Evolutionary conservation across 92 coral and sea anemone genomes (phyloP), one percentile per base, ranked within the genome.

Genomic region (Zoanthus sansibaricus): DNA sequence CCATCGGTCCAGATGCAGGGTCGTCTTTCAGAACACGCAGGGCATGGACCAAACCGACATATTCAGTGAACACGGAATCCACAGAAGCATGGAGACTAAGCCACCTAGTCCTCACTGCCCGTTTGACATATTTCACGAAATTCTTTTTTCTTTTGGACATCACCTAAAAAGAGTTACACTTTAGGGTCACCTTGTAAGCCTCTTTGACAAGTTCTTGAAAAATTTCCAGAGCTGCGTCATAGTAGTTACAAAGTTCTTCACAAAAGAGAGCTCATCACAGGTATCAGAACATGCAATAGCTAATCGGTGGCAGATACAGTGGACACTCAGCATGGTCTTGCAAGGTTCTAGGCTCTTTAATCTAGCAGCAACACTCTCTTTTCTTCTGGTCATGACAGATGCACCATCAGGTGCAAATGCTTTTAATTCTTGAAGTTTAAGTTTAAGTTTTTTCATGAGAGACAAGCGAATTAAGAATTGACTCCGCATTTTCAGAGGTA

Each of bases 301-400:
- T 77, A 46, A 51, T 15, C 33, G 64, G 12, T 37, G 82, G 82
- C 21, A 77, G 82, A 37, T 37, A 46, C 64, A 47, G 31, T 58
- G 82, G 12, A 51, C 82, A 48, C 82, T 51, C 55, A 16, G 82
- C 66, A 48, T 55, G 64, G 25, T 46, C 4, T 17, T 16, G 25
- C 44, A 77, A 58, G 37, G 54, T 59, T 20, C 61, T 11, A 48
- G 44, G 44, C 55, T 77, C 44, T 14, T 30, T 21, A 47, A 11
- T 4, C 17, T 16, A 6, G 33, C 55, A 77, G 37, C 61, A 55
- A 21, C 61, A 42, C 33, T 45, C 8, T 73, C 78, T 5, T 77
- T 66, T 58, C 17, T 51, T 44, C 82, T 64, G 10, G 58, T 52
- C 58, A 52, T 52, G 58, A 52, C 58, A 52, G 58, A 52, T 52